These are phyloP conservation scores for Acestrorhynchus altus DNA, from an alignment of 2,797 vertebrate genomes.

Conservation along the genomic window DNA sequence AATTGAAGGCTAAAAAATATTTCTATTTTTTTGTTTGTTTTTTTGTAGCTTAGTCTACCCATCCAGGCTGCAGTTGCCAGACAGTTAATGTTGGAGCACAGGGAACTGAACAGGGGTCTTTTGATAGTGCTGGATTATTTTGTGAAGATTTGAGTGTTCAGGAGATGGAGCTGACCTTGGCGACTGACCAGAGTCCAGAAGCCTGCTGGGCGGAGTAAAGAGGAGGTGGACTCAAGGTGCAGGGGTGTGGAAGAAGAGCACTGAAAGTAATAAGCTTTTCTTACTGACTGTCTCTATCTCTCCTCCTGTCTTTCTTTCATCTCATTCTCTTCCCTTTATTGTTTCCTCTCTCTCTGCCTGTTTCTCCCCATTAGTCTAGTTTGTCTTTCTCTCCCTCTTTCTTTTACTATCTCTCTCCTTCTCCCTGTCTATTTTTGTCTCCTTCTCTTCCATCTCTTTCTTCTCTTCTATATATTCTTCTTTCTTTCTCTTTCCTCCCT, in stretches of 20 bases:
- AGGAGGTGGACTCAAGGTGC: background rate
- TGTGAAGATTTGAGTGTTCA: conserved; percentile 7
- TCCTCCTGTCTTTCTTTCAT: conserved; percentile 15
- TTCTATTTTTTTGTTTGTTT: too few relatives aligned
- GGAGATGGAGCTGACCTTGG: conserved; percentile 47
- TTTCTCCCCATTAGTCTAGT: background rate
- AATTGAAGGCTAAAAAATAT: too few relatives aligned
- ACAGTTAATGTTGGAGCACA: background rate
- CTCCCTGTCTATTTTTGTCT: conserved; percentile 32
- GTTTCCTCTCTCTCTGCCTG: conserved; percentile 20
- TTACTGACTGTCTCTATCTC: conserved; percentile 53
- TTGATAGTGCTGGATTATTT: conserved; percentile 10
- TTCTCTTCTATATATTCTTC: background rate
- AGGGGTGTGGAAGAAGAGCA: conserved; percentile 13
- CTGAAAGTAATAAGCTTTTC: conserved; percentile 25
- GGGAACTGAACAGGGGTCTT: background rate
- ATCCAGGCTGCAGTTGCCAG: background rate
- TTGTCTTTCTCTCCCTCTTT: conserved; percentile 5
- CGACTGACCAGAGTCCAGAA: conserved; percentile 23
- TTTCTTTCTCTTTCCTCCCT: too few relatives aligned
- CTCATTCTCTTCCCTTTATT: background rate
- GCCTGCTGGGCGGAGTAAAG: conserved; percentile 13
- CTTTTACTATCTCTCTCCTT: too few relatives aligned
- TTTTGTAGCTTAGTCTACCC: background rate
- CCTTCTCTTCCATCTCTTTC: conserved; percentile 17